Evolutionary conservation across 2,113 vertebrate species (phyloP), one percentile per base, ranked within the genome.

Genomic region (Phasianus colchicus): DNA sequence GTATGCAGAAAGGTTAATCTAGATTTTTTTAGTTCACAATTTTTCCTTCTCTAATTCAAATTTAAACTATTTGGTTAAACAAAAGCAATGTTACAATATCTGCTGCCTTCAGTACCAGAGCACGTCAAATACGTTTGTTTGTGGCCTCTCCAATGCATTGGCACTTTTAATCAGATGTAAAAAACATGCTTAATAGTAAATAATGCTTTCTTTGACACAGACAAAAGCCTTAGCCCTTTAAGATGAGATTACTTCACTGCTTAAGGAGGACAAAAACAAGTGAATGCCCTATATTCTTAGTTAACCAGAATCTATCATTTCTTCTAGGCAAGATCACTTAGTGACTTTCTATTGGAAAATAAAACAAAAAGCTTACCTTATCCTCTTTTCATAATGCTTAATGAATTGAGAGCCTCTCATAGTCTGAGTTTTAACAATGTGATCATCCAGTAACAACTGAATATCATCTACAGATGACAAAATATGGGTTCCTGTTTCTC

Each of bases 391-490:
- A 29, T 98, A 98, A 69, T 98, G 98, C 85, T 99, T 98, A 79
- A 98, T 98, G 87, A 99, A 99, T 3, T 98, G 98, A 32, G 98
- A 99, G 27, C 98, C 98, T 93, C 98, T 97, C 98, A 99, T 98
- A 20, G 98, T 98, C 92, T 99, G 98, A 6, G 98, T 99, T 97
- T 99, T 99, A 36, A 99, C 96, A 61, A 98, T 98, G 75, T 99
- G 99, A 84, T 99, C 98, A 58, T 99, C 99, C 95, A 99, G 43
- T 65, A 99, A 90, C 97, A 98, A 98, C 95, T 99, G 99, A 71
- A 99, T 97, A 50, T 98, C 98, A 32, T 98, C 98, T 80, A 99
- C 96, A 20, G 98, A 97, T 13, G 98, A 98, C 77, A 99, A 96
- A 96, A 99, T 98, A 88, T 71, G 96, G 5, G 98, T 98, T 91